Evolutionary conservation across 1,140 invertebrate genomes (phyloP), one percentile per base, ranked within the genome.

Genomic region (Neodiprion lecontei): DNA sequence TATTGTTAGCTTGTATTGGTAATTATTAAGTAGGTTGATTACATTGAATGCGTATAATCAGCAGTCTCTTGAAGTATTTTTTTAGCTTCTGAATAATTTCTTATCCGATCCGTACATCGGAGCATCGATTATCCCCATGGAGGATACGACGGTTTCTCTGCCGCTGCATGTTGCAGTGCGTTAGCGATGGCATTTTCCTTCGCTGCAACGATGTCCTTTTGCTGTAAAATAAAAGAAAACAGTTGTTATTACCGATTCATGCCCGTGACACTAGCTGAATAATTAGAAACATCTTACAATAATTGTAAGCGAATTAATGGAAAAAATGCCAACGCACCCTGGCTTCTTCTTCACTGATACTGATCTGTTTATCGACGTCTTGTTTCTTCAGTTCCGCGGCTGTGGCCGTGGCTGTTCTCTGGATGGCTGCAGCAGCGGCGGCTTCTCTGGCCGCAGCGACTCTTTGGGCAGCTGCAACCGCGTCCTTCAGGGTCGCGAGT

Each of bases 341-440:
- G 14, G 87, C 88, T 70, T 89, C 88, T 47, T 83, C 81, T 69
- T 88, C 87, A 70, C 82, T 88, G 72, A 84, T 83, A 53, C 70
- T 83, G 48, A 89, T 87, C 76, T 89, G 88, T 73, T 87, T 88
- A 74, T 89, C 87, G 1, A 87, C 87, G 66, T 89, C 88, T 68
- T 88, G 87, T 76, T 89, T 88, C 47, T 82, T 83, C n/a, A 89
- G 73, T 77, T 88, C 84, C 0, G 87, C 88, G 0, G 88, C 87
- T 7, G 88, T 88, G 17, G 85, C 83, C 23, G 87, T 81, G 0
- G 88, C 87, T 48, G 83, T 87, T 5, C 85, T 82, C 40, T 89
- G 87, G 72, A 89, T 88, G 0, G 87, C 87, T 0, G 86, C 87
- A 8, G 87, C 87, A 2, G 87, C 87, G 7, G 87, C 87, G 2